Evolutionary conservation across 2,113 vertebrate species (phyloP).

Genomic region (Triplophysa rosa): DNA sequence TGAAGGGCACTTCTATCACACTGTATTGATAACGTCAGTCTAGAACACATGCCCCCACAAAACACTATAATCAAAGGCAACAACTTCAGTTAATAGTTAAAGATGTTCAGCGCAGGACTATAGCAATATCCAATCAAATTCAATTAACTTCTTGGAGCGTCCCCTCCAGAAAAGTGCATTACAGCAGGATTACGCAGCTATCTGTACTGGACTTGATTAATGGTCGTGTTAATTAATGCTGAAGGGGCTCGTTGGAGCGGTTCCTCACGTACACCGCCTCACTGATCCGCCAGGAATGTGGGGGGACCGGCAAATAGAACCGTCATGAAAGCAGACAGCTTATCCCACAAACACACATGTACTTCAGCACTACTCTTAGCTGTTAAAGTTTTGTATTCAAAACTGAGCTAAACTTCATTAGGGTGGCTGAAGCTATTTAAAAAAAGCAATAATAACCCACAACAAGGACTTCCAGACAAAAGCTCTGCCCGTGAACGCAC

Average conservation of each 20-base stretch:
- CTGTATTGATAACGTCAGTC: conserved; percentile 9
- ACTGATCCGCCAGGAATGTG: conserved; percentile 65
- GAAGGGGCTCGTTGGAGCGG: conserved; percentile 72
- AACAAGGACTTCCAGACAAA: no score
- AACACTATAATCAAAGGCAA: conserved; percentile 56
- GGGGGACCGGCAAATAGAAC: conserved; percentile 49
- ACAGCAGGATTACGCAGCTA: conserved; percentile 73
- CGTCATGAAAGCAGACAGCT: conserved; percentile 41
- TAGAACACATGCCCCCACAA: conserved; percentile 35
- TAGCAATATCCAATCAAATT: conserved; percentile 77
- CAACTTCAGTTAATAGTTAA: conserved; percentile 76
- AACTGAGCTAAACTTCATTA: not conserved
- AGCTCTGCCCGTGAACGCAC: no score
- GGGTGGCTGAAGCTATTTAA: not conserved
- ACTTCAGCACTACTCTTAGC: not conserved
- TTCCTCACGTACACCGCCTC: conserved; percentile 64
- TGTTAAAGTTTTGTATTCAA: not conserved
- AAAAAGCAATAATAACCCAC: no score
- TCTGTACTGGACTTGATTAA: conserved; percentile 77
- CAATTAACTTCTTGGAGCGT: conserved; percentile 71
- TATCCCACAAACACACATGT: conserved; percentile 24
- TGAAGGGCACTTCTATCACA: conserved; percentile 38
- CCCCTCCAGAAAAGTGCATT: conserved; percentile 74
- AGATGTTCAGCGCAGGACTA: conserved; percentile 72
- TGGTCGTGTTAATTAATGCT: conserved; percentile 77